Evolutionary conservation across 2,888 invertebrate species (phyloP).

Genomic region (Lasioglossum marginatum): DNA sequence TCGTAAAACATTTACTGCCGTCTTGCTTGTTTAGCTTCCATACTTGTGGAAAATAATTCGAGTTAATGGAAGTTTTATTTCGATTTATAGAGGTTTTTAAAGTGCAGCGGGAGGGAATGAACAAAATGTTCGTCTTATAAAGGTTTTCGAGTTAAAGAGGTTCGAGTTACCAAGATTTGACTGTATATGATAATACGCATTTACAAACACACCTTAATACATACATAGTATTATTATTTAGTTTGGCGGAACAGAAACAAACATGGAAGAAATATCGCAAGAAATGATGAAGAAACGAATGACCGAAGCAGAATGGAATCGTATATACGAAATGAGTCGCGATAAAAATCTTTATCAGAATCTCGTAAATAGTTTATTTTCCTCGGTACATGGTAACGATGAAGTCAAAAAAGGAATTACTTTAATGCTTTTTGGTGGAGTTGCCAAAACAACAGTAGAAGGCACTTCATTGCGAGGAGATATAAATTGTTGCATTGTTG

Average conservation of each 20-base stretch:
- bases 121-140: too few species aligned
- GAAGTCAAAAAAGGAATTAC: slow-evolving; percentile 97
- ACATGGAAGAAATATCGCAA: slow-evolving; percentile 94
- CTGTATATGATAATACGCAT: background rate
- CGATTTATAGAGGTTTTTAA: too few species aligned
- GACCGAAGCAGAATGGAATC: slow-evolving; percentile 97
- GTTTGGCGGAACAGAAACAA: slow-evolving; percentile 94
- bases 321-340: slow-evolving; percentile 98
- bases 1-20: too few species aligned
- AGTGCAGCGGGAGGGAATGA: too few species aligned
- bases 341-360: slow-evolving; percentile 96
- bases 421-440: slow-evolving; percentile 98
- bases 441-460: slow-evolving; percentile 96
- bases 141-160: too few species aligned
- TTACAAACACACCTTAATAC: background rate
- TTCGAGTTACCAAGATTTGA: too few species aligned
- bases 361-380: slow-evolving; percentile 95
- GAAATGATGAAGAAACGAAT: slow-evolving; percentile 97
- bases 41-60: too few species aligned
- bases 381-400: slow-evolving; percentile 98
- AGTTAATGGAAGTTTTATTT: too few species aligned
- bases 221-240: slow-evolving; percentile 72
- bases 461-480: slow-evolving; percentile 97
- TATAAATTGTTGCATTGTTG: slow-evolving; percentile 98
- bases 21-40: too few species aligned